These are phyloP conservation scores for Eubasilissa splendida DNA, from an alignment of 2,888 invertebrate species.

Conservation along the genomic window DNA sequence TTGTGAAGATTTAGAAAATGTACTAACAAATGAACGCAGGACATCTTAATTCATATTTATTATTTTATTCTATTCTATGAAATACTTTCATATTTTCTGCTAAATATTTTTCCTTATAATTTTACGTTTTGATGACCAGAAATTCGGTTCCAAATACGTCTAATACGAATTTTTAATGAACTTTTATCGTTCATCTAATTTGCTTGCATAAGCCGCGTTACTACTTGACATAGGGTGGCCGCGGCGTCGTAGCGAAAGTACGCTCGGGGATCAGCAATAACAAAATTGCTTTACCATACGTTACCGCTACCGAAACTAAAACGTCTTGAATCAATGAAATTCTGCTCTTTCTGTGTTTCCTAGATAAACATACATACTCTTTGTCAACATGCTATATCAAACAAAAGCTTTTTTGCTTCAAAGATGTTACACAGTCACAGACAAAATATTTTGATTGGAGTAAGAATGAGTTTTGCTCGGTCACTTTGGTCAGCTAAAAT, in stretches of 20 bases:
- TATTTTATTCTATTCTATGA: too few relatives aligned
- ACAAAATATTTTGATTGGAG: slow-evolving; percentile 25
- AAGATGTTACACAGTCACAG: slow-evolving; percentile 11
- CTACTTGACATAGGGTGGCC: slow-evolving; percentile 31
- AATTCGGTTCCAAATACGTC: background rate
- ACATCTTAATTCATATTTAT: too few relatives aligned
- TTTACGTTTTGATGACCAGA: too few relatives aligned
- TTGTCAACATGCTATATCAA: slow-evolving; percentile 26
- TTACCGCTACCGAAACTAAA: slow-evolving; percentile 1
- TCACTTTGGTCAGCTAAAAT: background rate
- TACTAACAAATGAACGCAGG: too few relatives aligned
- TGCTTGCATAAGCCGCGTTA: slow-evolving; percentile 51
- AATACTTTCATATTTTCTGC: too few relatives aligned
- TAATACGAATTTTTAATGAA: slow-evolving; percentile 48
- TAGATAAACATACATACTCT: slow-evolving; percentile 30
- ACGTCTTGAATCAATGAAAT: slow-evolving; percentile 27
- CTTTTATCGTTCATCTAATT: slow-evolving; percentile 54
- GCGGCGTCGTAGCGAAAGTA: too few relatives aligned
- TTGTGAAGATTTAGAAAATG: too few relatives aligned
- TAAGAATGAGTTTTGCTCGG: background rate
- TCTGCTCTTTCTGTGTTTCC: slow-evolving; percentile 16
- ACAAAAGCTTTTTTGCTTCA: slow-evolving; percentile 28
- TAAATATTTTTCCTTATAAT: too few relatives aligned
- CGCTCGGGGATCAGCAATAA: background rate
- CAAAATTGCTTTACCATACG: slow-evolving; percentile 10